These are phyloP conservation scores for Phodopus roborovskii DNA, from an alignment of 2,113 vertebrate species.

Conservation along the genomic window DNA sequence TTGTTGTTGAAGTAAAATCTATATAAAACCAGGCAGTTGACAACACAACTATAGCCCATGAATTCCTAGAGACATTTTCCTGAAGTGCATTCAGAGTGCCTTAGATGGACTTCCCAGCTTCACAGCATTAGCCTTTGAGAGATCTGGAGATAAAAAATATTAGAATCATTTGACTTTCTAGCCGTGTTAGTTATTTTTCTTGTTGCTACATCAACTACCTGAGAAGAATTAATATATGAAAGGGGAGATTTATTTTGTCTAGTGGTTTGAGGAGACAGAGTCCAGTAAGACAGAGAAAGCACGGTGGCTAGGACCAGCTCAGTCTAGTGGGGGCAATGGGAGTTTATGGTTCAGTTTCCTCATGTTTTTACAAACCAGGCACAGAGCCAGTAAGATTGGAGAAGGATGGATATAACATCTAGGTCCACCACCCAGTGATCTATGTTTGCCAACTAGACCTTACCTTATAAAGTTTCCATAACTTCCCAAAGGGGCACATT, in stretches of 20 bases:
- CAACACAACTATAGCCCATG: neutral
- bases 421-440: neutral
- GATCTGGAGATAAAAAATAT: constrained; percentile 25
- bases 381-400: too few relatives aligned
- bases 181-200: neutral
- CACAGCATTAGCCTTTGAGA: neutral
- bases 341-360: too few relatives aligned
- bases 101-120: neutral
- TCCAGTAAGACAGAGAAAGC: neutral
- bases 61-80: neutral
- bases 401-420: neutral
- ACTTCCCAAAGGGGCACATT: neutral
- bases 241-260: neutral
- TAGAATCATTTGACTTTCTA: neutral
- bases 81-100: neutral
- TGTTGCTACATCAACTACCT: neutral
- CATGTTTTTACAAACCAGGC: neutral
- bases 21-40: too few relatives aligned
- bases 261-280: neutral
- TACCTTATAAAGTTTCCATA: neutral
- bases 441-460: neutral
- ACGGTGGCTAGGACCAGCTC: neutral
- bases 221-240: neutral
- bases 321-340: neutral
- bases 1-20: neutral